Percentiles rank a stretch among this genome's conserved stretches.
These are phyloP conservation scores for Centruroides vittatus DNA, from an alignment of 1,140 invertebrate species.

Conservation along the genomic window DNA sequence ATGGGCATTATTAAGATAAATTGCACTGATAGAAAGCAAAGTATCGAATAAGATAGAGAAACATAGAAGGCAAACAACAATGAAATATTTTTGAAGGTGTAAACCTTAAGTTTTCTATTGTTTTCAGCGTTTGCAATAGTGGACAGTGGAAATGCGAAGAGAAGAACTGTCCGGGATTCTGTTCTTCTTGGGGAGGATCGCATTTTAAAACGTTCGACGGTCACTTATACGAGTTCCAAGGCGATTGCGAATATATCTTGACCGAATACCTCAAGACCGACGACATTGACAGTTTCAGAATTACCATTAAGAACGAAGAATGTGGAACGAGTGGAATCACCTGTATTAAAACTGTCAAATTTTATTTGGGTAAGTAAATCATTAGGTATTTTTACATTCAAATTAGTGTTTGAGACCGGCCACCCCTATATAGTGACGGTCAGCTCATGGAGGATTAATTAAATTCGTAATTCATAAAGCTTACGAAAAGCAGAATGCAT, in stretches of 20 bases:
- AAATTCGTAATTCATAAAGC: too few species aligned
- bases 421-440: too few species aligned
- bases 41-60: too few species aligned
- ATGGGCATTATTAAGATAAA: too few species aligned
- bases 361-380: conserved; percentile 21
- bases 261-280: conserved; percentile 35
- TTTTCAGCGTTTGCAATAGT: conserved; percentile 33
- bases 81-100: too few species aligned
- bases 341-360: conserved; percentile 65
- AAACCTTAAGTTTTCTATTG: neutral
- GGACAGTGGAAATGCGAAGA: conserved; percentile 31
- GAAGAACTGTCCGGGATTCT: conserved; percentile 41
- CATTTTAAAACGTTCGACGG: conserved; percentile 79
- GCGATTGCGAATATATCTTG: conserved; percentile 69
- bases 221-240: conserved; percentile 68
- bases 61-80: too few species aligned
- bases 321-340: conserved; percentile 72
- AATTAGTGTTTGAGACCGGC: too few species aligned
- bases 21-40: too few species aligned
- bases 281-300: conserved; percentile 1
- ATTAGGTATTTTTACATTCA: too few species aligned
- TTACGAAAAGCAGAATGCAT: too few species aligned
- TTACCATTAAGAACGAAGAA: conserved; percentile 49
- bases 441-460: too few species aligned
- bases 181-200: conserved; percentile 68